phyloP scores from a whole-genome alignment of 2,797 vertebrate species.

The Leptoclinus maculatus region DNA sequence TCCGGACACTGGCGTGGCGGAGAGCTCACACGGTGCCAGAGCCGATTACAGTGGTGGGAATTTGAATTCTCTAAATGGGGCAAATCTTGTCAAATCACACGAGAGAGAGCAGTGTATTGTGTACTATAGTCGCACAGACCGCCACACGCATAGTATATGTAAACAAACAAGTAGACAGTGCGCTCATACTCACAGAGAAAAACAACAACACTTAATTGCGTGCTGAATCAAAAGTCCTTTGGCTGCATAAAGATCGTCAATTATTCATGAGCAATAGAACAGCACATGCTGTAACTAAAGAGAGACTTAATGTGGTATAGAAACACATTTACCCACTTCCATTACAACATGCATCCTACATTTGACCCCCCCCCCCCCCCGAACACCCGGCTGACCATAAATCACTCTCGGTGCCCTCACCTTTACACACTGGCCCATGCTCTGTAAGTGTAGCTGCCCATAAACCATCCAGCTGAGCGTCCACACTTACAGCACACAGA shows the following conservation, averaged over 20 bases:
- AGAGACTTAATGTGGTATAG: conserved; percentile 12
- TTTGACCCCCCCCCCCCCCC: conserved; percentile 56
- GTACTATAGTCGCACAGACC: conserved; percentile 27
- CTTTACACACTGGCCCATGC: conserved; percentile 59
- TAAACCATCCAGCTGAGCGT: conserved; percentile 69
- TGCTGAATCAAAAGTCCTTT: conserved; percentile 43
- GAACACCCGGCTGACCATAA: conserved; percentile 54
- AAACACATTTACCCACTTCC: conserved; percentile 40
- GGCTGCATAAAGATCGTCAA: conserved; percentile 37
- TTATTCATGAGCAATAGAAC: conserved; percentile 49
- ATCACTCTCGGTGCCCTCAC: conserved; percentile 56
- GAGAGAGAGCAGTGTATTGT: conserved; percentile 43
- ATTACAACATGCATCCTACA: conserved; percentile 39
- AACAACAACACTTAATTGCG: conserved; percentile 36
- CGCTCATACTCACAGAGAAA: background rate
- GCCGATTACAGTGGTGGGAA: conserved; percentile 58
- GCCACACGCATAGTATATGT: conserved; percentile 22
- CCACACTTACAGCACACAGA: conserved; percentile 45
- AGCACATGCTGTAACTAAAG: conserved; percentile 36
- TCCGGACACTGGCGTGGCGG: conserved; percentile 43
- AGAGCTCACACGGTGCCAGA: conserved; percentile 50
- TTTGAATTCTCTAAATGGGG: conserved; percentile 65
- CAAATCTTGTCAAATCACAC: conserved; percentile 55
- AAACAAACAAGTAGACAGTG: conserved; percentile 43
- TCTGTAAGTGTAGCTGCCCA: conserved; percentile 67